phyloP scores from a whole-genome alignment of 2,888 invertebrate species.

The Bombylius discolor region DNA sequence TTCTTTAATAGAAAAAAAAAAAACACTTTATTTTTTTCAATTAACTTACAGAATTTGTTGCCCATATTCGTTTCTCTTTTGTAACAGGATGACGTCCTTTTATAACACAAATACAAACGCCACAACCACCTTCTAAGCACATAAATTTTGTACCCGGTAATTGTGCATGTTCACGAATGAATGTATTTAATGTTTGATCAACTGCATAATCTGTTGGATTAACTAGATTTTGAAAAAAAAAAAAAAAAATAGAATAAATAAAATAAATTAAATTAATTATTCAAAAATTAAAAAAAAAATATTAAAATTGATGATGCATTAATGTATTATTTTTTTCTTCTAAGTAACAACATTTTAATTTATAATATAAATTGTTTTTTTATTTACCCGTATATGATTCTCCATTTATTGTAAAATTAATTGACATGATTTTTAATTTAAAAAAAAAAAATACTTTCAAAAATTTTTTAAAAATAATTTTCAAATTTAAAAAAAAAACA shows the following conservation, averaged over 20 bases:
- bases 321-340: neutral
- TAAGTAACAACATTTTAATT: neutral
- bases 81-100: constrained; percentile 13
- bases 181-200: constrained; percentile 39
- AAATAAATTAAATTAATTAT: neutral
- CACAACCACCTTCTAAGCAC: constrained; percentile 52
- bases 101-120: constrained; percentile 39
- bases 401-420: constrained; percentile 10
- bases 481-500: too few species aligned
- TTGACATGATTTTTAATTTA: constrained; percentile 2
- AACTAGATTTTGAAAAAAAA: neutral
- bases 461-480: too few species aligned
- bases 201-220: neutral
- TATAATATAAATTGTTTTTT: neutral
- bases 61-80: constrained; percentile 30
- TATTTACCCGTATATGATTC: constrained; percentile 4
- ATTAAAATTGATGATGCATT: too few species aligned
- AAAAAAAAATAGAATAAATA: constrained; percentile 15
- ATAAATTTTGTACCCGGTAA: constrained; percentile 45
- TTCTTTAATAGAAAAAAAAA: neutral
- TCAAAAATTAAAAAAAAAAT: neutral
- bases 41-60: constrained; percentile 51
- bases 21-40: neutral
- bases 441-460: too few species aligned
- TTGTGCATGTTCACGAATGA: constrained; percentile 39